Evolutionary conservation across 2,888 invertebrate genomes (phyloP).

Genomic region (Pristionchus maxplancki): DNA sequence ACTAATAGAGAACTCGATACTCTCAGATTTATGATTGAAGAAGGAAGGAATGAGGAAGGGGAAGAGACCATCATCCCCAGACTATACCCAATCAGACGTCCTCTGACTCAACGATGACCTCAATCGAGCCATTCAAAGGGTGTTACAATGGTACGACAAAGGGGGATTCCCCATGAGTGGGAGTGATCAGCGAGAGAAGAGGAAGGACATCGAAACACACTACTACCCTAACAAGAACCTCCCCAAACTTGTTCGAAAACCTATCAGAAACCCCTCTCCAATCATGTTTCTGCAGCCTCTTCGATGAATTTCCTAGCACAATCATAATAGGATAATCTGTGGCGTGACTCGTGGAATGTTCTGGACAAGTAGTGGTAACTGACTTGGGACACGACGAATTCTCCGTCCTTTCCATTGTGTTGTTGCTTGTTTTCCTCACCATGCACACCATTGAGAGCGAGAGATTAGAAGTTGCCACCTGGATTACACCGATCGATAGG

Average conservation of each 20-base stretch:
- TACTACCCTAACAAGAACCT: neutral
- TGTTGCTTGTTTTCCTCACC: conserved; percentile 60
- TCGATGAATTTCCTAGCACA: neutral
- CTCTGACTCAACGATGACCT: conserved; percentile 34
- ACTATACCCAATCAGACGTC: neutral
- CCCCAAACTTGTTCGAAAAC: neutral
- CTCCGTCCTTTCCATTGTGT: conserved; percentile 5
- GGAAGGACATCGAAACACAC: neutral
- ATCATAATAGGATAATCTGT: neutral
- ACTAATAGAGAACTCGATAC: conserved; percentile 12
- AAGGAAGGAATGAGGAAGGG: neutral
- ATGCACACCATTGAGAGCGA: conserved; percentile 72
- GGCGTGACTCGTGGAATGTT: neutral
- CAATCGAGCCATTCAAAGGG: neutral
- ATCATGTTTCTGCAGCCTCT: neutral
- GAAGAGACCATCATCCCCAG: neutral
- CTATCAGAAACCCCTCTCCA: neutral
- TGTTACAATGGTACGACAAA: neutral
- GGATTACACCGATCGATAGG: neutral
- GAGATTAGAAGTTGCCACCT: conserved; percentile 64
- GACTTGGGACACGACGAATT: conserved; percentile 41
- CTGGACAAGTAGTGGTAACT: neutral
- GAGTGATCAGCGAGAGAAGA: neutral
- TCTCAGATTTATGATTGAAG: neutral
- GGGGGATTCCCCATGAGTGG: neutral